Conservation (phyloP, 2,797 vertebrate species). For the Petrocephalus sullivani region DNA sequence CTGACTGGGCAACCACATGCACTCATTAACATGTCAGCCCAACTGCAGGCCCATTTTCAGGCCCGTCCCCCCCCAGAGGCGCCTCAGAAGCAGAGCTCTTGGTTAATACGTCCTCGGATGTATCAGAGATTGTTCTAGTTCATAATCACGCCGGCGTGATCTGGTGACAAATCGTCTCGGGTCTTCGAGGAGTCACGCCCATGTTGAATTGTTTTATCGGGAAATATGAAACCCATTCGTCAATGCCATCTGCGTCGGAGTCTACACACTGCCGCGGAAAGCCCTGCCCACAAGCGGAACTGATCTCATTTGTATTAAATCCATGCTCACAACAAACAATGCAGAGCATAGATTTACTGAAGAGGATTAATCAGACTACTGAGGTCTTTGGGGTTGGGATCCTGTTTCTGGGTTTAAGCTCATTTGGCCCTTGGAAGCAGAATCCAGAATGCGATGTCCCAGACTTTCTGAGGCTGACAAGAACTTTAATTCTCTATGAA, state of each 20-base stretch:
- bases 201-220: neutral
- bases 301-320: conserved; percentile 1
- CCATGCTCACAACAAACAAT: neutral
- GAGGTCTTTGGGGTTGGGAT: neutral
- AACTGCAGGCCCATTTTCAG: neutral
- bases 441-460: neutral
- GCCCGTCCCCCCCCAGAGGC: neutral
- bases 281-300: neutral
- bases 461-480: neutral
- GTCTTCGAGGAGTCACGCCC: neutral
- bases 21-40: neutral
- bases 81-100: neutral
- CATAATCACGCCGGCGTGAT: neutral
- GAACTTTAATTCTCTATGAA: neutral
- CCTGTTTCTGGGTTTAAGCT: neutral
- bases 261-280: neutral
- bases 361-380: neutral
- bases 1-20: neutral
- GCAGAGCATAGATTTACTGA: conserved; percentile 3
- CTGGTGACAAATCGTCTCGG: neutral
- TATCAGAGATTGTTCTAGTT: neutral
- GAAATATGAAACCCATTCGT: neutral
- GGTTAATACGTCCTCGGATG: neutral
- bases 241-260: neutral
- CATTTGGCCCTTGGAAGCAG: neutral